These are phyloP conservation scores for Euwallacea similis DNA, from an alignment of 1,140 invertebrate species.

Conservation along the genomic window DNA sequence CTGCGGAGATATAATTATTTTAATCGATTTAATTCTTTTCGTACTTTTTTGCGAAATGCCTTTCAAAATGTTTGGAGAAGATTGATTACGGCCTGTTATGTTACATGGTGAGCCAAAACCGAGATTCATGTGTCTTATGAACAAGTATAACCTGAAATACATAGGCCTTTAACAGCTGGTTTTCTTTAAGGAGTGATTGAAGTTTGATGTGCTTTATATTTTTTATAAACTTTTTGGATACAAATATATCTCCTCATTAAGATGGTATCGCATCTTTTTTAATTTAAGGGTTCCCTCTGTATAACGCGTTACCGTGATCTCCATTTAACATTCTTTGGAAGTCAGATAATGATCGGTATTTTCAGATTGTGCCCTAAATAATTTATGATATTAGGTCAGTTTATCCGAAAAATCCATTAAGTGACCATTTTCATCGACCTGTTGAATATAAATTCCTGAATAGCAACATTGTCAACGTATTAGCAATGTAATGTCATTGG, in stretches of 20 bases:
- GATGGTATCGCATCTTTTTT: too few relatives aligned
- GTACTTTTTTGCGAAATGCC: slow-evolving; percentile 11
- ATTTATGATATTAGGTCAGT: not conserved
- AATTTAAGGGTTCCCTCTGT: not conserved
- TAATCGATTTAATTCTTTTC: slow-evolving; percentile 21
- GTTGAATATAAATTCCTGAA: too few relatives aligned
- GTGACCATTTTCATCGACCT: too few relatives aligned
- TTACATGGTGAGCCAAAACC: slow-evolving; percentile 3
- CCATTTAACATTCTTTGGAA: slow-evolving; percentile 13
- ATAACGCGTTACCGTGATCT: not conserved
- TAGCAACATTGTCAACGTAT: too few relatives aligned
- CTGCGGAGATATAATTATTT: slow-evolving; percentile 21
- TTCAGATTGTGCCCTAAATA: slow-evolving; percentile 1
- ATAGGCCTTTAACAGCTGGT: too few relatives aligned
- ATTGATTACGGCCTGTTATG: slow-evolving; percentile 6
- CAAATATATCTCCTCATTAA: too few relatives aligned
- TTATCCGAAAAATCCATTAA: not conserved
- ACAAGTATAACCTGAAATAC: too few relatives aligned
- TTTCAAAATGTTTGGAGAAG: slow-evolving; percentile 5
- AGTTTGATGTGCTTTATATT: too few relatives aligned
- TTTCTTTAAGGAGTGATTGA: too few relatives aligned
- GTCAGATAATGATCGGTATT: slow-evolving; percentile 19
- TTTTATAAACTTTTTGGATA: too few relatives aligned
- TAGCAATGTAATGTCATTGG: too few relatives aligned
- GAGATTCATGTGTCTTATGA: too few relatives aligned